Conservation (phyloP, 1,140 invertebrate species). For the Micrasema longulum region DNA sequence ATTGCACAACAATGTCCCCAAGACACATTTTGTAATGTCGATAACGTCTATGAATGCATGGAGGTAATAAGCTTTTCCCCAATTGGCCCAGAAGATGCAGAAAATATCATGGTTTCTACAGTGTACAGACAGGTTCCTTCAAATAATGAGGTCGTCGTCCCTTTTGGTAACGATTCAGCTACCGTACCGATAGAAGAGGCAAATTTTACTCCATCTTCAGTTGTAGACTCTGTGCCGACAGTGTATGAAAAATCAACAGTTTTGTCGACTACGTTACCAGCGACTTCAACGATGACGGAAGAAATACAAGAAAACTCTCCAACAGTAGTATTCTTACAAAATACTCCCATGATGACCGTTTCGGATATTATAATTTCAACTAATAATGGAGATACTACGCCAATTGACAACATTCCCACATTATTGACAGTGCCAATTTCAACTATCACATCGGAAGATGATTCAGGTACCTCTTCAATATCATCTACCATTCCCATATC, state of each 20-base stretch:
- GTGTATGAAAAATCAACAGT: background rate
- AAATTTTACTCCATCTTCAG: background rate
- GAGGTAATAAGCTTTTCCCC: background rate
- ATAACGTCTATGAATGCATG: constrained; percentile 61
- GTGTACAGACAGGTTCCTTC: too few species aligned
- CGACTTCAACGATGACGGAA: background rate
- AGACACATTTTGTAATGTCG: constrained; percentile 57
- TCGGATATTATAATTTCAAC: background rate
- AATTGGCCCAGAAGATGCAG: too few species aligned
- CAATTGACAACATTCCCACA: background rate
- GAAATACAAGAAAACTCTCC: constrained; percentile 43
- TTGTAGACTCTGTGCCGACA: background rate
- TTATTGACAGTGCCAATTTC: background rate
- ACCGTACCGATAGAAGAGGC: background rate
- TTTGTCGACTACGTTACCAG: background rate
- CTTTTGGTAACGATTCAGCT: too few species aligned
- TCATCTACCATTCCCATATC: too few species aligned
- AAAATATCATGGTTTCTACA: too few species aligned
- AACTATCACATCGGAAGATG: background rate
- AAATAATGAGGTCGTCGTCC: too few species aligned
- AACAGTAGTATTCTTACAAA: background rate
- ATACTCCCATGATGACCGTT: background rate
- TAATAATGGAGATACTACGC: background rate
- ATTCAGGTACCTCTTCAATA: too few species aligned
- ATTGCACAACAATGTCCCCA: constrained; percentile 60